These are phyloP conservation scores for Brachystomella parvula DNA, from an alignment of 1,140 invertebrate species.

Conservation along the genomic window DNA sequence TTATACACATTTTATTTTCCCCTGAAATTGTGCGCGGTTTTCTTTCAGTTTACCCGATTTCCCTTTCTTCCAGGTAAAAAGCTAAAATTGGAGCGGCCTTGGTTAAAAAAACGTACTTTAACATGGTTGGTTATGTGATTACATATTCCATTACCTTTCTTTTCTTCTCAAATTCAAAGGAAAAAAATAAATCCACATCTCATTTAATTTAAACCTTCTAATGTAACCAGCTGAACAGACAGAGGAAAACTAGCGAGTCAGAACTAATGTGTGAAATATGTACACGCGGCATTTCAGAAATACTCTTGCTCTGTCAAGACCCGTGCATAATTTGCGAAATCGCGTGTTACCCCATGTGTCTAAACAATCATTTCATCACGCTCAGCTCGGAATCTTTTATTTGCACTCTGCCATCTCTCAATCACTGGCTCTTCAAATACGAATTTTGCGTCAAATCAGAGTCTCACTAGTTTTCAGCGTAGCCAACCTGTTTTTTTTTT, in stretches of 20 bases:
- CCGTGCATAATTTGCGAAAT: background rate
- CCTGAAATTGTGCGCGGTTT: no score
- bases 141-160: background rate
- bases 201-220: background rate
- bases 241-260: no score
- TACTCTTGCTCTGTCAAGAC: background rate
- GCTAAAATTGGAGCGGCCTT: background rate
- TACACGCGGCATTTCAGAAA: background rate
- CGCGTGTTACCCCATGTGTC: background rate
- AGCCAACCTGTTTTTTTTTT: no score
- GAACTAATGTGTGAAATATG: background rate
- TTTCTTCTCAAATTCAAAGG: background rate
- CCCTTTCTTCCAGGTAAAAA: no score
- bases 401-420: background rate
- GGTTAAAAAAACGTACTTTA: background rate
- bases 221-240: no score
- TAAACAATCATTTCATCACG: background rate
- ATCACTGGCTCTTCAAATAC: no score
- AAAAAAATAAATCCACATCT: background rate
- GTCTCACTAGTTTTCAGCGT: background rate
- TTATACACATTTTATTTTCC: no score
- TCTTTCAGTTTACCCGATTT: no score
- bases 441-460: no score
- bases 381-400: background rate
- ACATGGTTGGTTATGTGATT: background rate